Conservation (phyloP, 2,888 invertebrate genomes). For the Cynaeus angustus region DNA sequence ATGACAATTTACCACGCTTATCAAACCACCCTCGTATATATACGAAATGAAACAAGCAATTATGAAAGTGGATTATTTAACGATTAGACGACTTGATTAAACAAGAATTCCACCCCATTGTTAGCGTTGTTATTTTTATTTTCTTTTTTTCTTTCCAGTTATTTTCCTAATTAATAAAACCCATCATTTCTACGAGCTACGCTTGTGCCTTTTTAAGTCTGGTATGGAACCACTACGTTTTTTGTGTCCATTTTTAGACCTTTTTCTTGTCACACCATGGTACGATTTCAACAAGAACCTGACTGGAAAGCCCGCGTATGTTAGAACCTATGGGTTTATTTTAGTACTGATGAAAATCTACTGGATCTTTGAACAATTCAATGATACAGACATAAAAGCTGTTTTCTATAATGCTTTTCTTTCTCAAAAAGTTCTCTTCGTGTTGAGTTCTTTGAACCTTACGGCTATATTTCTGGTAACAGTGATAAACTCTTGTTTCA, state of each 20-base stretch:
- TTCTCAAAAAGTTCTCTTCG: background rate
- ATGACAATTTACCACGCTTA: no score
- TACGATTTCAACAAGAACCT: background rate
- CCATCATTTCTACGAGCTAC: no score
- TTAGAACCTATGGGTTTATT: background rate
- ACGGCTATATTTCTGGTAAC: background rate
- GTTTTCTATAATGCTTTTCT: background rate
- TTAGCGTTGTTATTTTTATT: no score
- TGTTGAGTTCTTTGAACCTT: background rate
- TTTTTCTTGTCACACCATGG: slow-evolving; percentile 1
- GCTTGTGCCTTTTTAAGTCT: no score
- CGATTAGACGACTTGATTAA: no score
- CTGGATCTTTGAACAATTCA: background rate
- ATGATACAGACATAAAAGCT: background rate
- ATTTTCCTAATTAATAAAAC: no score
- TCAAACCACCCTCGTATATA: no score
- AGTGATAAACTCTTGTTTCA: background rate
- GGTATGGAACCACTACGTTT: background rate
- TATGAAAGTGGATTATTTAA: no score
- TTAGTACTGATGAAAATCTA: background rate
- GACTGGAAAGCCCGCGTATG: background rate
- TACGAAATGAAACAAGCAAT: no score
- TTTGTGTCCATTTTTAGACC: background rate
- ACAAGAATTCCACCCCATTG: no score
- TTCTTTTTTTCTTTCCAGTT: no score